Evolutionary conservation across 2,113 vertebrate species (phyloP), one percentile per base, ranked within the genome.

Genomic region (Glaucomys volans): DNA sequence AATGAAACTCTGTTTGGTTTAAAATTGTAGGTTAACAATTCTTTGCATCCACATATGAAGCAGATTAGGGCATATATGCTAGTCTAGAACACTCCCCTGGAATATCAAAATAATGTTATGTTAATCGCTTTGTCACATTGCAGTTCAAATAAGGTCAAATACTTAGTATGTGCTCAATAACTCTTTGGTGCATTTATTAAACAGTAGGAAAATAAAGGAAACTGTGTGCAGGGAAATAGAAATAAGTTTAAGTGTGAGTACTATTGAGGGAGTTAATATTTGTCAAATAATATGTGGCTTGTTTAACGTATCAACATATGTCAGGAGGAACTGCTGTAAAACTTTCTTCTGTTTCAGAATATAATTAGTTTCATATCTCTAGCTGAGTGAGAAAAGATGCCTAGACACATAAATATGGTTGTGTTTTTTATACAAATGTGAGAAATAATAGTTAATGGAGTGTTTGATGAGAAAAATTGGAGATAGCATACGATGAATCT

Each of bases 321-420:
- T 52, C 47, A 75, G 67, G 14, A 59, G 4, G 20, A 92, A 79
- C 17, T 32, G 11, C 40, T 94, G 1, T 42, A 75, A 35, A 57
- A 83, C 35, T 94, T 79, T 82, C 18, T 75, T 79, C 42, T 94
- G 76, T 95, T 94, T 95, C 82, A 84, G 16, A 90, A 90, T 30
- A 93, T 20, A 82, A 62, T 91, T 66, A 52, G 35, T 83, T 62
- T 74, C 89, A 8, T 40, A 79, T 95, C 9, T 93, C 77, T 87
- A 89, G 91, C 5, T 84, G 32, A 82, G 47, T 89, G 40, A 95
- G 87, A 89, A 89, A 93, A 88, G 16, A 93, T 82, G 44, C 8
- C 40, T 47, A 62, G 40, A 83, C 37, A 91, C 0, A 77, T 69
- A 91, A 71, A 35, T 76, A 72, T 72, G 30, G 67, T 44, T 20